Base-by-base conservation (phyloP, 2,797 vertebrate species). In the Smutsia gigantea region DNA sequence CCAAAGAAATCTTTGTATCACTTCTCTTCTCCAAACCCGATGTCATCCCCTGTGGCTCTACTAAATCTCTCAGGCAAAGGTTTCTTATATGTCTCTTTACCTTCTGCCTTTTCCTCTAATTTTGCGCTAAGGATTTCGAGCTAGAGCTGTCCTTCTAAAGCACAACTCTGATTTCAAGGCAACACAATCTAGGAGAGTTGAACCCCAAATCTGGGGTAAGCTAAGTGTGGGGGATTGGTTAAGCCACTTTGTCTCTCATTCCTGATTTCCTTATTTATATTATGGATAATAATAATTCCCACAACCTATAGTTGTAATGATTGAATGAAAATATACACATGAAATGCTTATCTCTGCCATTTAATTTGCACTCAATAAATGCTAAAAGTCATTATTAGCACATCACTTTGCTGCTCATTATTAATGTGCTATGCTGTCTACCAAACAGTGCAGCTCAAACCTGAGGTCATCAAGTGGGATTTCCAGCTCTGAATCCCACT, bases 261-360 rank as follows among this genome's bases (percentile, higher is more conserved):
- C 42, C 10, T 8, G 79, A 83, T 74, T 92, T 87, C 18, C n/a
- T 83, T 93, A n/a, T 64, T 72, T 87, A 37, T 87, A 61, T 42
- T 79, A 25, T 77, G 29, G 66, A 31, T 59, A 75, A 18, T 78
- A 82, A 83, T 87, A 39, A 92, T 84, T 87, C 13, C 49, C 39
- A 31, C 21, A 87, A 83, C 5, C 15, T 61, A 19, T 49, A n/a
- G 29, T 83, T 83, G 63, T 64, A 71, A 19, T 25, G 37, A 90
- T 12, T 57, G 71, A 92, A 84, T 84, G 37, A 95, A 92, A 85
- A 87, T 55, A 68, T 93, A 31, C 42, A 21, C 78, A 71, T 81
- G 59, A 71, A 69, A 59, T 87, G 29, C 21, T 75, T 66, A 74
- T 14, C 34, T 23, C 29, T 87, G 82, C 21, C 9, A 55, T 34